Percentiles rank a stretch among this genome's conserved stretches.
Evolutionary conservation across 2,888 invertebrate species (phyloP).

Genomic region (Scaptomyza flava): DNA sequence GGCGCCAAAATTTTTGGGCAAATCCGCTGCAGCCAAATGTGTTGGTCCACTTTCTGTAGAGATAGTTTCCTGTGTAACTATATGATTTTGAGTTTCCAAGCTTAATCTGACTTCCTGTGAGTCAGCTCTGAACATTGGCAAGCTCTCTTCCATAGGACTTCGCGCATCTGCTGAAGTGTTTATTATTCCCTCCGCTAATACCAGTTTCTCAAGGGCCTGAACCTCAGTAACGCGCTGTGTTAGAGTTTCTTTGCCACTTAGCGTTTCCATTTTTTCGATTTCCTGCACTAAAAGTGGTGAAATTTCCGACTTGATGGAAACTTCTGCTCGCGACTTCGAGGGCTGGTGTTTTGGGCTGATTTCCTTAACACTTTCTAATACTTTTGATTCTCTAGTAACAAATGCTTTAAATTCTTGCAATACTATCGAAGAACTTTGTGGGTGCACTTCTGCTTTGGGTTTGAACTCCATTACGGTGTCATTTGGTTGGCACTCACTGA

Average conservation of each 20-base stretch:
- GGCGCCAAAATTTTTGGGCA: slow-evolving; percentile 40
- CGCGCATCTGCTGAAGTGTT: slow-evolving; percentile 88
- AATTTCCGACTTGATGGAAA: slow-evolving; percentile 79
- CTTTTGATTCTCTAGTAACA: slow-evolving; percentile 78
- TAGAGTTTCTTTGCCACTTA: slow-evolving; percentile 29
- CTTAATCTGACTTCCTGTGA: slow-evolving; percentile 87
- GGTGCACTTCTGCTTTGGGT: slow-evolving; percentile 43
- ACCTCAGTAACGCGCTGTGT: slow-evolving; percentile 25
- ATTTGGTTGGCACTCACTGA: slow-evolving; percentile 59
- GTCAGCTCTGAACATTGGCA: slow-evolving; percentile 80
- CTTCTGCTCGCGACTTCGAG: slow-evolving; percentile 76
- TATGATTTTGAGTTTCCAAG: slow-evolving; percentile 87
- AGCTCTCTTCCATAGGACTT: slow-evolving; percentile 87
- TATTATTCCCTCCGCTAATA: slow-evolving; percentile 86
- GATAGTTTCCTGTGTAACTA: slow-evolving; percentile 86
- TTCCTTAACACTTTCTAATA: slow-evolving; percentile 48
- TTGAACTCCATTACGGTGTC: slow-evolving; percentile 45
- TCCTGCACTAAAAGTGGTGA: slow-evolving; percentile 78
- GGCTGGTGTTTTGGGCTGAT: slow-evolving; percentile 84
- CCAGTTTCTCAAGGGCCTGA: slow-evolving; percentile 83
- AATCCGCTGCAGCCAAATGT: slow-evolving; percentile 15
- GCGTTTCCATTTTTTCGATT: slow-evolving; percentile 56
- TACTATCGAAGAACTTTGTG: slow-evolving; percentile 87
- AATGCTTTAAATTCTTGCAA: slow-evolving; percentile 84
- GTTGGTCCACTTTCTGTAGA: slow-evolving; percentile 48